Evolutionary conservation across 2,797 vertebrate genomes (phyloP).

Genomic region (Sparidentex hasta): DNA sequence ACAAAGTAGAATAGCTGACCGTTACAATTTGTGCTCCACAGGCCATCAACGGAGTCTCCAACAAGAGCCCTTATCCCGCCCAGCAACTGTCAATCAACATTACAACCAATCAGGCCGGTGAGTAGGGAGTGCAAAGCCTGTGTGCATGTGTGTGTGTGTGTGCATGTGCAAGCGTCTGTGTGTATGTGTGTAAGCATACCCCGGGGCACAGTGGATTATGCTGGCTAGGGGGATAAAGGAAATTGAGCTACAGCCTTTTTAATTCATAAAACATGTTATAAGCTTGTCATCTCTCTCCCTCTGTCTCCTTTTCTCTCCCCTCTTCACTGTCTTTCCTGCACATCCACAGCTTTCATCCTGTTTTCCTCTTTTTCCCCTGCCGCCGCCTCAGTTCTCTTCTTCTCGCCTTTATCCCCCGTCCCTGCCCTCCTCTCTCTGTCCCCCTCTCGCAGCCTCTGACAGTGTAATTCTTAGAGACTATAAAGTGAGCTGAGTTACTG

Average conservation of each 20-base stretch:
- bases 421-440: conserved; percentile 27
- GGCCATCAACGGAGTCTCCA: conserved; percentile 93
- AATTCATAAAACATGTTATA: conserved; percentile 83
- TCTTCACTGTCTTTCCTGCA: conserved; percentile 43
- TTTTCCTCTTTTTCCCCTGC: conserved; percentile 32
- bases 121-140: conserved; percentile 49
- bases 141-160: conserved; percentile 18
- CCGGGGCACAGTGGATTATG: conserved; percentile 68
- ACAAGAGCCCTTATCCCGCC: conserved; percentile 93
- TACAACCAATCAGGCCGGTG: conserved; percentile 97
- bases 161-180: conserved; percentile 14
- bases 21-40: conserved; percentile 74
- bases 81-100: conserved; percentile 96
- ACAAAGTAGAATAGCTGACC: conserved; percentile 30
- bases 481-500: conserved; percentile 75
- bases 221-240: conserved; percentile 73
- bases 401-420: conserved; percentile 35
- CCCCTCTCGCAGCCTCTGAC: conserved; percentile 42
- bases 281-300: conserved; percentile 66
- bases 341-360: conserved; percentile 61
- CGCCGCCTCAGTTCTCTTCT: conserved; percentile 14
- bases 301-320: conserved; percentile 14
- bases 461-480: conserved; percentile 71
- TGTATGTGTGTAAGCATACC: conserved; percentile 54
- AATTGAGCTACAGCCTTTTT: conserved; percentile 80